Evolutionary conservation across 2,113 vertebrate species (phyloP).

Genomic region (Danionella cerebrum): DNA sequence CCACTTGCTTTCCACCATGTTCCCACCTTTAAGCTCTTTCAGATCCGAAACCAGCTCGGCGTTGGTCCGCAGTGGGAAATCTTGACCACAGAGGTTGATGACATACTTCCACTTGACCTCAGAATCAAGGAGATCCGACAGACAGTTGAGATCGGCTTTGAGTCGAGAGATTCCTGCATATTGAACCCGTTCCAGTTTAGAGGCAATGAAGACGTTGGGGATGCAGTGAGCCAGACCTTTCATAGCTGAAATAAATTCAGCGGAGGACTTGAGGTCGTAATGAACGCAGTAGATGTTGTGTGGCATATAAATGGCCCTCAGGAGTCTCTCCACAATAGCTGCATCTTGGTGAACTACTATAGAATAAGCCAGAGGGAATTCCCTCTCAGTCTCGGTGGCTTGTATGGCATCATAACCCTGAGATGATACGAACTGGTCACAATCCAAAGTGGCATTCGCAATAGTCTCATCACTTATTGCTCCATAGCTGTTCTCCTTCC

Average conservation of each 20-base stretch:
- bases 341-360: slow-evolving; percentile 87
- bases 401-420: slow-evolving; percentile 64
- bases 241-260: slow-evolving; percentile 72
- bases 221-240: slow-evolving; percentile 74
- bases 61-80: slow-evolving; percentile 84
- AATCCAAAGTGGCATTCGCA: slow-evolving; percentile 61
- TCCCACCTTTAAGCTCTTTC: slow-evolving; percentile 69
- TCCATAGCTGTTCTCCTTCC: slow-evolving; percentile 50
- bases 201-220: slow-evolving; percentile 80
- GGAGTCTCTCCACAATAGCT: slow-evolving; percentile 81
- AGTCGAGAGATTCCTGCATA: slow-evolving; percentile 84
- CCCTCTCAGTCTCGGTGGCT: slow-evolving; percentile 63
- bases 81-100: slow-evolving; percentile 89
- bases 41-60: slow-evolving; percentile 74
- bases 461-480: slow-evolving; percentile 73
- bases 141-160: slow-evolving; percentile 82
- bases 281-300: slow-evolving; percentile 88
- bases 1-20: slow-evolving; percentile 79
- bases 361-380: slow-evolving; percentile 82
- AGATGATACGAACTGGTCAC: slow-evolving; percentile 57
- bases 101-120: slow-evolving; percentile 77
- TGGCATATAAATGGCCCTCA: slow-evolving; percentile 71
- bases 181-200: slow-evolving; percentile 75
- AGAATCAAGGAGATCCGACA: slow-evolving; percentile 77
- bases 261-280: slow-evolving; percentile 77